phyloP scores from a whole-genome alignment of 2,888 invertebrate species.

The Elmis aenea region DNA sequence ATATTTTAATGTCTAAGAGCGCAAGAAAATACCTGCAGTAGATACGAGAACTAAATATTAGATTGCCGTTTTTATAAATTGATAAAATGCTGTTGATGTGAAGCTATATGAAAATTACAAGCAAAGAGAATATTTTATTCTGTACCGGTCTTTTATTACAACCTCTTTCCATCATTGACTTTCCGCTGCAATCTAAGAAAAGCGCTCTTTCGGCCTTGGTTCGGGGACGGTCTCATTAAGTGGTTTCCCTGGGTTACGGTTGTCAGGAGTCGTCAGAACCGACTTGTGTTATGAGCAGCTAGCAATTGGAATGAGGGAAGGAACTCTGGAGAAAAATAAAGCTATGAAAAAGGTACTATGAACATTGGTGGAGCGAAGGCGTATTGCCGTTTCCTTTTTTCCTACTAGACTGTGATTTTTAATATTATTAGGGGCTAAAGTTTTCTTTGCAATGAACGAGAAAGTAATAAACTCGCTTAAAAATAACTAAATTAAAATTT shows the following conservation, averaged over 20 bases:
- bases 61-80: not conserved
- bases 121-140: conserved; percentile 26
- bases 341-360: conserved; percentile 24
- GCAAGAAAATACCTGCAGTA: not conserved
- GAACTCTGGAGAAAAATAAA: conserved; percentile 24
- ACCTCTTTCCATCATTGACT: conserved; percentile 39
- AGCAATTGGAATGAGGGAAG: conserved; percentile 26
- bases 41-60: not conserved
- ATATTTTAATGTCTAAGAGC: not conserved
- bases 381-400: no score
- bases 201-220: conserved; percentile 28
- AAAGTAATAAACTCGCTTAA: not conserved
- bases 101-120: conserved; percentile 1
- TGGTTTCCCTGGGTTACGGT: conserved; percentile 46
- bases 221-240: conserved; percentile 41
- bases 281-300: conserved; percentile 32
- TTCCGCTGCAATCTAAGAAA: conserved; percentile 36
- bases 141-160: conserved; percentile 24
- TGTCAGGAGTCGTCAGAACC: conserved; percentile 39
- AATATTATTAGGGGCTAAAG: no score
- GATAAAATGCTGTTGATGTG: not conserved
- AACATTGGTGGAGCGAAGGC: conserved; percentile 14
- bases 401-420: no score
- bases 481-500: not conserved
- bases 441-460: not conserved